Conservation (phyloP, 2,113 vertebrate species). For the Sander lucioperca region DNA sequence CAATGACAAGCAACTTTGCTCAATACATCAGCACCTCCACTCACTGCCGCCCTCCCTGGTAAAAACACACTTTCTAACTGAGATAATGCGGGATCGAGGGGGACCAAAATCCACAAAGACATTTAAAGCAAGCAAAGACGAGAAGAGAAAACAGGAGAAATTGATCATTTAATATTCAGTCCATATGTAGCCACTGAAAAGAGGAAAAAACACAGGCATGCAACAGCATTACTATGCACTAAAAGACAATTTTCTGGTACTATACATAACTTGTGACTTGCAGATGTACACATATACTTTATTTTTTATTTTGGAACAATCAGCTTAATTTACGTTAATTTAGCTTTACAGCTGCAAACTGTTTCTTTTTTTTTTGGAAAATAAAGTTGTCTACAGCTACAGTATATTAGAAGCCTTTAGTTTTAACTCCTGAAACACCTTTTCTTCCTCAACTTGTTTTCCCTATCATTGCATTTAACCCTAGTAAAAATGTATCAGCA, state of each 20-base stretch:
- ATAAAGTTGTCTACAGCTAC: constrained; percentile 18
- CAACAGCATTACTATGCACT: neutral
- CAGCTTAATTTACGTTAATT: neutral
- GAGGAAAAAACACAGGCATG: constrained; percentile 19
- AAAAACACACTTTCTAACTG: constrained; percentile 88
- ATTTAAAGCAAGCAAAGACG: constrained; percentile 46
- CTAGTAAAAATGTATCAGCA: constrained; percentile 82
- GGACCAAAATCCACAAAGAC: constrained; percentile 58
- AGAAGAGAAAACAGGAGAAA: constrained; percentile 48
- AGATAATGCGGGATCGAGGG: constrained; percentile 73
- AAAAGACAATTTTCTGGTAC: constrained; percentile 12
- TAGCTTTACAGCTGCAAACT: neutral
- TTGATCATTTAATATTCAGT: constrained; percentile 48
- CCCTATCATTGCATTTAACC: constrained; percentile 76
- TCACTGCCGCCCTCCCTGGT: constrained; percentile 81
- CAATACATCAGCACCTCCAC: constrained; percentile 95
- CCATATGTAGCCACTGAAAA: constrained; percentile 31
- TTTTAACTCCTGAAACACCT: constrained; percentile 38
- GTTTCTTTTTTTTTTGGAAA: neutral
- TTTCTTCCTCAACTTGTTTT: constrained; percentile 70
- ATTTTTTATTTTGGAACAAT: neutral
- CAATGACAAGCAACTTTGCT: constrained; percentile 91
- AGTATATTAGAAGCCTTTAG: constrained; percentile 29
- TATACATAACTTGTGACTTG: constrained; percentile 5
- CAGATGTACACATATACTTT: constrained; percentile 4